These are phyloP conservation scores for Cataglyphis hispanica DNA, from an alignment of 1,140 invertebrate genomes.

Conservation along the genomic window DNA sequence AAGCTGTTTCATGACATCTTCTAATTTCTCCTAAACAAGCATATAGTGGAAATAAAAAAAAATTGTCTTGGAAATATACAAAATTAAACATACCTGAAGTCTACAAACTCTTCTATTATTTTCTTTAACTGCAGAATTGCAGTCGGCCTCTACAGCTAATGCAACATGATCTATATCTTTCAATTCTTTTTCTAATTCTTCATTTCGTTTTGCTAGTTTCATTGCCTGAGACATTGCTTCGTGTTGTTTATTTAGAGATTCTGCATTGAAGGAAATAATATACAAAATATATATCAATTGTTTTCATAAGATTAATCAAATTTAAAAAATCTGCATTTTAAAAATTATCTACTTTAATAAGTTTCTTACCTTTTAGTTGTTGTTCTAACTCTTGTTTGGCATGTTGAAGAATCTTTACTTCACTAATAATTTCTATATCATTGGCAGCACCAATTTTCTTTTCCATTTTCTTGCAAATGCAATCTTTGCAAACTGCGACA, in stretches of 20 bases:
- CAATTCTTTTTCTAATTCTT: slow-evolving; percentile 89
- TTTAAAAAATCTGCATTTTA: background rate
- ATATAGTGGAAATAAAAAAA: slow-evolving; percentile 46
- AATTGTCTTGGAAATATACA: slow-evolving; percentile 24
- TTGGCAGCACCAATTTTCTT: slow-evolving; percentile 78
- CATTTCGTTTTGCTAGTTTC: slow-evolving; percentile 90
- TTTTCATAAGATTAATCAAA: slow-evolving; percentile 18
- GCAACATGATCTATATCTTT: slow-evolving; percentile 90
- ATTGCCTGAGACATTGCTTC: slow-evolving; percentile 91
- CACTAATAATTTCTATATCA: slow-evolving; percentile 77
- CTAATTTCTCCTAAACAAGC: slow-evolving; percentile 85
- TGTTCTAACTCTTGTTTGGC: slow-evolving; percentile 87
- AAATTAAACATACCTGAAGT: slow-evolving; percentile 78
- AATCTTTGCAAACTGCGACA: slow-evolving; percentile 87
- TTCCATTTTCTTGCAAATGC: slow-evolving; percentile 85
- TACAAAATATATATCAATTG: background rate
- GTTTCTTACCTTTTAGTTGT: slow-evolving; percentile 86
- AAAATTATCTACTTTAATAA: background rate
- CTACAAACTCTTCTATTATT: slow-evolving; percentile 81
- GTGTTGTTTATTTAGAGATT: slow-evolving; percentile 90
- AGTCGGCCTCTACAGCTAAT: slow-evolving; percentile 89
- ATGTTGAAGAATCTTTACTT: slow-evolving; percentile 87
- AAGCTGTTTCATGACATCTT: slow-evolving; percentile 84
- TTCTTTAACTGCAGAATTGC: slow-evolving; percentile 84
- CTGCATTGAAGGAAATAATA: slow-evolving; percentile 72